These are phyloP conservation scores for Lepidurus apus DNA, from an alignment of 1,140 invertebrate genomes.

Conservation along the genomic window DNA sequence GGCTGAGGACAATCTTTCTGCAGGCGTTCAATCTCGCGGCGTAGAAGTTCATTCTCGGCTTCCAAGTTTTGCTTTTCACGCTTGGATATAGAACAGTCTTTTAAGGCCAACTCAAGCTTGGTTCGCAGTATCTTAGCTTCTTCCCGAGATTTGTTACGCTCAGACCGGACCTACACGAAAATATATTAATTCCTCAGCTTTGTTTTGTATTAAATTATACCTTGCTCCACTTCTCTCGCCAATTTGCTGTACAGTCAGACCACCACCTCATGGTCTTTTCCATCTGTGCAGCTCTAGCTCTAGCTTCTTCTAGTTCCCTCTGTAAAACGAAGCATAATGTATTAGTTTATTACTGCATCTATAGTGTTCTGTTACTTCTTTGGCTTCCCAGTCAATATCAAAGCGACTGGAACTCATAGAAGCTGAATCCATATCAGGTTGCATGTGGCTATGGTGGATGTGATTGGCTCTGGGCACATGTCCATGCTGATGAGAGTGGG, in stretches of 20 bases:
- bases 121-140: slow-evolving; percentile 72
- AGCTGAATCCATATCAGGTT: slow-evolving; percentile 33
- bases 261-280: slow-evolving; percentile 99
- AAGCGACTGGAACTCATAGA: slow-evolving; percentile 39
- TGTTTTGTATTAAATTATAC: slow-evolving; percentile 45
- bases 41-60: slow-evolving; percentile 69
- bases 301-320: slow-evolving; percentile 81
- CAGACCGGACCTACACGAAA: slow-evolving; percentile 60
- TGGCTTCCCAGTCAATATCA: slow-evolving; percentile 45
- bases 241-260: slow-evolving; percentile 84
- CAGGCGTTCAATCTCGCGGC: slow-evolving; percentile 71
- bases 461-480: not conserved
- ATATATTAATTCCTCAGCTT: not conserved
- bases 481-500: not conserved
- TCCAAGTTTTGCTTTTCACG: slow-evolving; percentile 74
- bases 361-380: slow-evolving; percentile 40
- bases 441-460: slow-evolving; percentile 31
- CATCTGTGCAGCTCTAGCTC: slow-evolving; percentile 89
- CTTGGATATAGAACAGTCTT: slow-evolving; percentile 68
- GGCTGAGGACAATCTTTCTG: slow-evolving; percentile 44
- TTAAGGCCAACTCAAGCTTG: slow-evolving; percentile 69
- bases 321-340: slow-evolving; percentile 41
- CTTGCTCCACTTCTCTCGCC: slow-evolving; percentile 95
- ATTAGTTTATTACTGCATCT: not conserved
- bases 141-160: slow-evolving; percentile 79